Evolutionary conservation across 2,888 invertebrate species (phyloP), one percentile per base, ranked within the genome.

Genomic region (Bombyx huttoni): DNA sequence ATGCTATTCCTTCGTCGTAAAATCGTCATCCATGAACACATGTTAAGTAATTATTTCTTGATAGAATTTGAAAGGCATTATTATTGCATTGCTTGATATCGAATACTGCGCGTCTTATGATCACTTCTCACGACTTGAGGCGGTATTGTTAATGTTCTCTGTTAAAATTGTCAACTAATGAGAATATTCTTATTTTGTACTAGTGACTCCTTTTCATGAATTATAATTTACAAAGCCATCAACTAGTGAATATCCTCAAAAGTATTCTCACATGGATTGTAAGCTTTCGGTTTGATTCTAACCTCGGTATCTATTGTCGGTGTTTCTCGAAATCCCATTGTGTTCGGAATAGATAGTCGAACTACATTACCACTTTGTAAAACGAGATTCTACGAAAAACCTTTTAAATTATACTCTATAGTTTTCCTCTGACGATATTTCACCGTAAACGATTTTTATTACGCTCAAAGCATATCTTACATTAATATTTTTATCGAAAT

Each of bases 271-370:
- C 61, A 65, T 61, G 65, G 60, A 67, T 70, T 73, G 70, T 72
- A 63, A 67, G 71, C 62, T 67, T 61, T 65, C 61, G 63, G 61
- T 61, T 67, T 67, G 68, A 72, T 72, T 66, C 67, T 65, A 62
- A 70, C 58, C 54, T 58, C 58, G 53, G 54, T 49, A 68, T 68
- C 75, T 70, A 70, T 75, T 76, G 73, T 73, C 68, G 66, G 68
- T 70, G 67, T 65, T 65, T 67, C 57, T 54, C 62, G 61, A 58
- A 63, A 62, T 62, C 57, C 59, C 49, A 73, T 76, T 75, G 73
- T 75, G 53, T 52, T 60, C 50, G 53, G 58, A 68, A 70, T 65
- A 70, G 70, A 71, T 68, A 68, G 67, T 64, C 53, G 57, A 56
- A 64, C 65, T 62, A 64, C 56, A 63, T 58, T 63, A 61, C 57